phyloP scores from a whole-genome alignment of 2,113 vertebrate species.

The Sterrhoptilus dennistouni region DNA sequence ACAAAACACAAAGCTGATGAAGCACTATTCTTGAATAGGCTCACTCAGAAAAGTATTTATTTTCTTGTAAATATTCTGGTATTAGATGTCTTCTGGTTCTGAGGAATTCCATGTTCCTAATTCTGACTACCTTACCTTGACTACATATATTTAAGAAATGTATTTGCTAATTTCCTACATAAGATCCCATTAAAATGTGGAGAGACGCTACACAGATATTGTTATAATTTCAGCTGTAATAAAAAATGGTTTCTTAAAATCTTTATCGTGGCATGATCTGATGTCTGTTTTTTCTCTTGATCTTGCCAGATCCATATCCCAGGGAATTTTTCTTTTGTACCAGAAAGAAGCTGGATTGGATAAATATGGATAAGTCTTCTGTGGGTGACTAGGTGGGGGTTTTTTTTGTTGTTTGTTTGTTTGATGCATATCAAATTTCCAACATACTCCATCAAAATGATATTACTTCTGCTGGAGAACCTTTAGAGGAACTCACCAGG shows the following conservation, averaged over 20 bases:
- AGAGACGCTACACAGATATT: not conserved
- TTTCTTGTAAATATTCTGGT: fast-evolving
- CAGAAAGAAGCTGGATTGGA: not conserved
- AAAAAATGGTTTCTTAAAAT: not conserved
- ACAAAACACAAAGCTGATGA: not conserved
- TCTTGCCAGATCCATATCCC: not conserved
- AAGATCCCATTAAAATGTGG: not conserved
- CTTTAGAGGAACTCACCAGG: not conserved
- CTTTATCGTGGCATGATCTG: not conserved
- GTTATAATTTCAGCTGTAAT: not conserved
- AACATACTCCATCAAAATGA: not conserved
- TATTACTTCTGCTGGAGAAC: not conserved
- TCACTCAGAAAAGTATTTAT: not conserved
- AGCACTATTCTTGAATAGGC: not conserved
- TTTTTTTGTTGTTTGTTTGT: not conserved
- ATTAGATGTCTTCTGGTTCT: not conserved
- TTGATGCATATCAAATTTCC: not conserved
- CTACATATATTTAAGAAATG: not conserved
- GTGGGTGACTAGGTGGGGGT: not conserved
- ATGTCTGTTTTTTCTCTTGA: not conserved
- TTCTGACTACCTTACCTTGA: not conserved
- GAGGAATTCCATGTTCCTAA: not conserved
- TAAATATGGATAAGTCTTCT: not conserved
- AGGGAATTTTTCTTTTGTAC: not conserved
- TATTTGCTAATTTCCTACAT: not conserved